A percentile compares a stretch with the other conserved stretches of the same genome.
These are phyloP conservation scores for Hepsetus odoe DNA, from an alignment of 2,113 vertebrate species.

Conservation along the genomic window DNA sequence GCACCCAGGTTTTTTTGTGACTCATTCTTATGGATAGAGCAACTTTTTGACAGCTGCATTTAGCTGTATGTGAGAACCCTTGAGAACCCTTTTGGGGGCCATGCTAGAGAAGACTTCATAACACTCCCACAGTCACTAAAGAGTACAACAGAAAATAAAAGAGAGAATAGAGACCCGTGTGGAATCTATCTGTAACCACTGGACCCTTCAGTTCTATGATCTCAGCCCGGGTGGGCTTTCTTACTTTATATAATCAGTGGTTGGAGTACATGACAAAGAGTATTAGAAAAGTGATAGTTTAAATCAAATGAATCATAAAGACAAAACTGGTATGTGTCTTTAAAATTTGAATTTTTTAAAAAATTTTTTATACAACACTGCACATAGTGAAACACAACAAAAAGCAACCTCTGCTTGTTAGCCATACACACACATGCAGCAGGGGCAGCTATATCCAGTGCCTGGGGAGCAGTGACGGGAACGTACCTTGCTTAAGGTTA, in stretches of 20 bases:
- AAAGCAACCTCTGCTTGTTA: no score
- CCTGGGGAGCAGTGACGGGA: no score
- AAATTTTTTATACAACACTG: no score
- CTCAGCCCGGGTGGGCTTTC: constrained; percentile 4
- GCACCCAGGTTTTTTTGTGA: constrained; percentile 18
- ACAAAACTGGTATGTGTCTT: no score
- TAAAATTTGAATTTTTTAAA: neutral
- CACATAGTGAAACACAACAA: no score
- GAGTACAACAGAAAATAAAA: constrained; percentile 8
- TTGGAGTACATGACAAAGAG: neutral
- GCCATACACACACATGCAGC: no score
- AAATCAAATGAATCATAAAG: neutral
- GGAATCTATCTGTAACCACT: constrained; percentile 1
- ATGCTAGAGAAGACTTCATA: constrained; percentile 36
- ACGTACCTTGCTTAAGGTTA: no score
- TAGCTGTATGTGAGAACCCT: constrained; percentile 30
- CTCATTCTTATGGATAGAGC: constrained; percentile 25
- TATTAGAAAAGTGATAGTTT: neutral
- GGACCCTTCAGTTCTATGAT: constrained; percentile 3
- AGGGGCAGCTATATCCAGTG: no score
- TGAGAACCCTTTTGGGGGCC: constrained; percentile 23
- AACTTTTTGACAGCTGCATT: constrained; percentile 44
- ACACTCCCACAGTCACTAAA: constrained; percentile 7
- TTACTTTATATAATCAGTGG: neutral
- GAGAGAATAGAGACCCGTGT: neutral